Evolutionary conservation across 2,797 vertebrate genomes (phyloP).

Genomic region (Propithecus deckenii): DNA sequence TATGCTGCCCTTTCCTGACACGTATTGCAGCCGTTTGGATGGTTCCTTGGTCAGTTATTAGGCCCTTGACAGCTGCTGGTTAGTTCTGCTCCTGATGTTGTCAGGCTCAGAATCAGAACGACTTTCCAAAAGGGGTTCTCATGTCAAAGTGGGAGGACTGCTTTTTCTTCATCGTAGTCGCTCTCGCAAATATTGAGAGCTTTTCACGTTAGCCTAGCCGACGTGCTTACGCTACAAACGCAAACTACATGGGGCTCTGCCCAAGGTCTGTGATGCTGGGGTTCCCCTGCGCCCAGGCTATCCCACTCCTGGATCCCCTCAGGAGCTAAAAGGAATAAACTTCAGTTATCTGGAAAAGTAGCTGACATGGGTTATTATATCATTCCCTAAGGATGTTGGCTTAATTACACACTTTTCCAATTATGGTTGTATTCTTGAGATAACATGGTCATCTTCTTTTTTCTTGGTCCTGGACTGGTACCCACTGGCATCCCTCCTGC

Average conservation of each 20-base stretch:
- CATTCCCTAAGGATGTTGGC: accelerated
- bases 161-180: background rate
- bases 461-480: background rate
- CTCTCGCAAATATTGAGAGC: background rate
- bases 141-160: background rate
- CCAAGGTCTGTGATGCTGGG: background rate
- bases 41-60: background rate
- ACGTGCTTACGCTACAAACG: background rate
- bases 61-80: background rate
- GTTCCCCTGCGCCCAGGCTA: background rate
- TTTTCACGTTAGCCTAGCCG: background rate
- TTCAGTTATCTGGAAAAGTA: background rate
- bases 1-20: background rate
- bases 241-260: background rate
- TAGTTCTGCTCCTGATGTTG: background rate
- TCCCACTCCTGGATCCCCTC: background rate
- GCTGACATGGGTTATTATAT: accelerated
- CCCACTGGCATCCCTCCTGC: background rate
- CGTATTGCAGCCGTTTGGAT: accelerated
- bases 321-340: background rate
- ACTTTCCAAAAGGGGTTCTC: background rate
- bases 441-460: background rate
- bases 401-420: accelerated
- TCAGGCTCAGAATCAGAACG: background rate
- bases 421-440: background rate